phyloP scores from a whole-genome alignment of 2,113 vertebrate species.

The Rhadina sibilatrix region DNA sequence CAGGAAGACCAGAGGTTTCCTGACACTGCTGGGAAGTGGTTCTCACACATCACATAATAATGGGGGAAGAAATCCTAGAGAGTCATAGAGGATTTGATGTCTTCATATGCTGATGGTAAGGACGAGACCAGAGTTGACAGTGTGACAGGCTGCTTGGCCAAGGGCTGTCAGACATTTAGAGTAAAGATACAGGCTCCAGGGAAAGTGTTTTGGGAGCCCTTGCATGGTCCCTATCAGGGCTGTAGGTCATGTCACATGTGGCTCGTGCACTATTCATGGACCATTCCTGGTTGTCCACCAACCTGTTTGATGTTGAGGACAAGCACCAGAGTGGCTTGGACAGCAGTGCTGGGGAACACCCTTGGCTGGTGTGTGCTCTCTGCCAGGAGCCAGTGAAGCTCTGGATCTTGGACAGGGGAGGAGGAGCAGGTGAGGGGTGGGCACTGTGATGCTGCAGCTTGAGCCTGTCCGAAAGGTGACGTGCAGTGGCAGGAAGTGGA shows the following conservation, averaged over 20 bases:
- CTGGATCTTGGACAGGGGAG: neutral
- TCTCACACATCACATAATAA: neutral
- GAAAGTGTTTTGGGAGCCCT: neutral
- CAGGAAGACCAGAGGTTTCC: neutral
- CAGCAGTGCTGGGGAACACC: neutral
- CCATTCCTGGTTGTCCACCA: neutral
- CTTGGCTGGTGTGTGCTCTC: neutral
- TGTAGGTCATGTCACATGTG: fast-evolving
- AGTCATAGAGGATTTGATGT: neutral
- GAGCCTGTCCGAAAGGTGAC: fast-evolving
- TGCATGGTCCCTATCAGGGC: neutral
- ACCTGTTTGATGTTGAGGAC: neutral
- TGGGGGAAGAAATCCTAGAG: neutral
- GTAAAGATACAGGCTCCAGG: neutral
- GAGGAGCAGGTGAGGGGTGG: neutral
- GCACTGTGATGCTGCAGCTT: fast-evolving
- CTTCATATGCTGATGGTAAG: neutral
- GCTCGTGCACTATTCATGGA: fast-evolving
- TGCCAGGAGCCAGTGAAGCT: neutral
- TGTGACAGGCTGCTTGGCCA: neutral
- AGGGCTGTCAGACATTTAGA: neutral
- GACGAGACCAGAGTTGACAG: neutral
- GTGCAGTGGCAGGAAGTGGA: fast-evolving
- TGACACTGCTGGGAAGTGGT: neutral
- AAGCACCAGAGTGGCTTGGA: neutral